phyloP scores from a whole-genome alignment of 2,113 vertebrate species.

The Neomonachus schauinslandi region DNA sequence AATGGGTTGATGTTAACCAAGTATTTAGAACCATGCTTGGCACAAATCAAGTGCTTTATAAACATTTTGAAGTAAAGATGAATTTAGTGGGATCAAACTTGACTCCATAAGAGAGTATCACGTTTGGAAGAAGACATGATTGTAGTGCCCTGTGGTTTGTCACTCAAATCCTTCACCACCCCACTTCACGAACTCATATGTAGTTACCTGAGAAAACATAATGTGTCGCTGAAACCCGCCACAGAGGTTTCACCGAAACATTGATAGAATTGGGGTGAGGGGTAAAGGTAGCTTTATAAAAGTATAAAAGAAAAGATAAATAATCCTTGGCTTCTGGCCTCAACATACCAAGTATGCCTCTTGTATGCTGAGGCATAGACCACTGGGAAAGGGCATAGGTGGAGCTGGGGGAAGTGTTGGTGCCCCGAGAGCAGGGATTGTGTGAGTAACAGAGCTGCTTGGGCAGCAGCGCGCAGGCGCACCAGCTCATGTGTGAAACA shows the following conservation, averaged over 20 bases:
- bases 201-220: background rate
- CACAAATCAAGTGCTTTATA: background rate
- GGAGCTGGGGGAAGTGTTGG: background rate
- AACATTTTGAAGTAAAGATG: background rate
- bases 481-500: rapidly evolving
- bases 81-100: background rate
- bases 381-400: no score
- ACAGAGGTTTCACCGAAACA: background rate
- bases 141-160: background rate
- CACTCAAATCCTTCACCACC: background rate
- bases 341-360: background rate
- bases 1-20: background rate
- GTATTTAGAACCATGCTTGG: background rate
- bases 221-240: background rate
- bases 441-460: rapidly evolving
- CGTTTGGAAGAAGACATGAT: background rate
- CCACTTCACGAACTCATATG: background rate
- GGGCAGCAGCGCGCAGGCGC: rapidly evolving
- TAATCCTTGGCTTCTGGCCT: background rate
- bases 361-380: background rate
- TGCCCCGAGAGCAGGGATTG: rapidly evolving
- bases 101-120: background rate
- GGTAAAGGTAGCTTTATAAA: background rate
- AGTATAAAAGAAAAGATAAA: background rate
- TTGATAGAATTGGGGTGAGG: background rate